A percentile compares a stretch with the other conserved stretches of the same genome.
Evolutionary conservation across 2,888 invertebrate species (phyloP).

Genomic region (Dascillus cervinus): DNA sequence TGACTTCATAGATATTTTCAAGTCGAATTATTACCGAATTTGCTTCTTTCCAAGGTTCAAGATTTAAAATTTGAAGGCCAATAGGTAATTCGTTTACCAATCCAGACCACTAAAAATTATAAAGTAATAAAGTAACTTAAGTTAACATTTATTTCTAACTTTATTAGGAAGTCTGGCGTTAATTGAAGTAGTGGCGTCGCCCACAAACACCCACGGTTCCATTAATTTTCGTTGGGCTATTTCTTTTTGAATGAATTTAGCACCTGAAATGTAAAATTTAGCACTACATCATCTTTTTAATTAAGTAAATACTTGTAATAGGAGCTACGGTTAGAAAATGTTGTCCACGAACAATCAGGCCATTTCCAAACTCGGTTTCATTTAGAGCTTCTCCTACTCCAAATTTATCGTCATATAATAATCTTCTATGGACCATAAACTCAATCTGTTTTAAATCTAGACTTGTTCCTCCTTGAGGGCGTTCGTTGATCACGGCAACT

Average conservation of each 20-base stretch:
- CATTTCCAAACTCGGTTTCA: conserved; percentile 59
- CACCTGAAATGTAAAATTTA: too few relatives aligned
- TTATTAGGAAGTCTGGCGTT: conserved; percentile 44
- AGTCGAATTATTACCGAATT: conserved; percentile 58
- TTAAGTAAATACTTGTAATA: too few relatives aligned
- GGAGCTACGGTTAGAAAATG: conserved; percentile 48
- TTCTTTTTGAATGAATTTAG: too few relatives aligned
- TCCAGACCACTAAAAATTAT: conserved; percentile 39
- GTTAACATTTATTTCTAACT: too few relatives aligned
- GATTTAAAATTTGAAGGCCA: conserved; percentile 64
- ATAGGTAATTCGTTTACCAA: conserved; percentile 49
- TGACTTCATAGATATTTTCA: conserved; percentile 63
- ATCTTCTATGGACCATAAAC: conserved; percentile 71
- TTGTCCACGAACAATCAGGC: conserved; percentile 58
- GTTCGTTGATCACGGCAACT: conserved; percentile 52
- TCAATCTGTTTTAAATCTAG: conserved; percentile 54
- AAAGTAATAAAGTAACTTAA: too few relatives aligned
- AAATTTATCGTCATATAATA: conserved; percentile 76
- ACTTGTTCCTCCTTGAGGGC: conserved; percentile 55
- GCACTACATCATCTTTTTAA: too few relatives aligned
- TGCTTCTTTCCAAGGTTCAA: conserved; percentile 61
- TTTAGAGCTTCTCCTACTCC: conserved; percentile 86
- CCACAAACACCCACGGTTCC: conserved; percentile 15
- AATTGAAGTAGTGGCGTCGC: conserved; percentile 3
- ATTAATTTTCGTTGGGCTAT: conserved; percentile 44